phyloP scores from a whole-genome alignment of 2,113 vertebrate species.

The Nibea coibor region DNA sequence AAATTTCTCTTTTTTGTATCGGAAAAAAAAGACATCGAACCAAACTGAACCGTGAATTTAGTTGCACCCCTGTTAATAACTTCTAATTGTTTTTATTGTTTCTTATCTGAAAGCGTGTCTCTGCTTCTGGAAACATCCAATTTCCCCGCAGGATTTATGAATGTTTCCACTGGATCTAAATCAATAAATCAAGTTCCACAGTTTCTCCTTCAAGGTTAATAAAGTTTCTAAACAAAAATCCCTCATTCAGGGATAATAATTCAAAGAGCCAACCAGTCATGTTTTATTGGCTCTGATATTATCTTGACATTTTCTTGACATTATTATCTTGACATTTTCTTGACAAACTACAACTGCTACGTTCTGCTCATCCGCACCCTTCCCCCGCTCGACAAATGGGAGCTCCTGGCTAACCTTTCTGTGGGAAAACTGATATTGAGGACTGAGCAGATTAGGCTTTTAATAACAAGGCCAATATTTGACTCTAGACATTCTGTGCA shows the following conservation, averaged over 20 bases:
- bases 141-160: neutral
- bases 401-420: slow-evolving; percentile 47
- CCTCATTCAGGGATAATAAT: slow-evolving; percentile 9
- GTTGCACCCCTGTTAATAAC: neutral
- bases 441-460: slow-evolving; percentile 43
- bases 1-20: too few species aligned
- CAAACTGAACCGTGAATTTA: too few species aligned
- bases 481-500: slow-evolving; percentile 36
- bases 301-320: slow-evolving; percentile 61
- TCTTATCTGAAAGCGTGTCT: neutral
- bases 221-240: slow-evolving; percentile 9
- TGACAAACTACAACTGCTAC: slow-evolving; percentile 26
- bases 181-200: slow-evolving; percentile 13
- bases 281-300: slow-evolving; percentile 51
- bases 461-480: slow-evolving; percentile 68
- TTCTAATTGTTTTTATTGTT: slow-evolving; percentile 14
- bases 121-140: slow-evolving; percentile 4
- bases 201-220: neutral
- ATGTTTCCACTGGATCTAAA: neutral
- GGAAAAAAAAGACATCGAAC: too few species aligned
- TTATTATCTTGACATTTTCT: slow-evolving; percentile 56
- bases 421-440: slow-evolving; percentile 51
- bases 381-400: slow-evolving; percentile 1
- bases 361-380: slow-evolving; percentile 16
- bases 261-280: slow-evolving; percentile 1